These are phyloP conservation scores for Rynchops niger DNA, from an alignment of 2,113 vertebrate species.

Conservation along the genomic window DNA sequence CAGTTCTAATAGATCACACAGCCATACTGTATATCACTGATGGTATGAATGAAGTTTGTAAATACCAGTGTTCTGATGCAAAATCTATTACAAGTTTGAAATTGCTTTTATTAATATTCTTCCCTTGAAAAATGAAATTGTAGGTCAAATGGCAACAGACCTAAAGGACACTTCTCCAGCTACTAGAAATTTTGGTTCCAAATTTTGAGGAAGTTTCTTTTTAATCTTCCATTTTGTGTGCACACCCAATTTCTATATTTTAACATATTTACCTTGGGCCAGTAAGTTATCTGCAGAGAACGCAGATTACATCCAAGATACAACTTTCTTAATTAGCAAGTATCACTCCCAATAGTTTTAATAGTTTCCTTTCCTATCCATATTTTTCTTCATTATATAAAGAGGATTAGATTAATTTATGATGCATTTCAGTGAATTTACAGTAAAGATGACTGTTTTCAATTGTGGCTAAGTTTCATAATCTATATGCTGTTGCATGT, in stretches of 20 bases:
- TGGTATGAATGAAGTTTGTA: not conserved
- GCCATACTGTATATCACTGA: not conserved
- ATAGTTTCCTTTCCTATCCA: not conserved
- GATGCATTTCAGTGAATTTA: not conserved
- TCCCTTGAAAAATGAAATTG: not conserved
- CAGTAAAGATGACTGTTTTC: not conserved
- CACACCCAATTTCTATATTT: not conserved
- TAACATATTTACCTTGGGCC: not conserved
- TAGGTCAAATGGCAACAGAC: not conserved
- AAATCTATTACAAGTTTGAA: not conserved
- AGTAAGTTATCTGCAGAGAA: not conserved
- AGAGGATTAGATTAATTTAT: not conserved
- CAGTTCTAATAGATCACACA: not conserved
- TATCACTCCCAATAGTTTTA: not conserved
- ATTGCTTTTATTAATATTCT: not conserved
- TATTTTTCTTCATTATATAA: not conserved
- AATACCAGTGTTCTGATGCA: not conserved
- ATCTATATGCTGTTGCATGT: not conserved
- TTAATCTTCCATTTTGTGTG: not conserved
- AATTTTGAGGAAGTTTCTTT: constrained; percentile 1
- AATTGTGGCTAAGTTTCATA: not conserved
- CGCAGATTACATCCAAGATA: not conserved
- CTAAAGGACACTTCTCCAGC: not conserved
- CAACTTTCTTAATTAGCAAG: not conserved
- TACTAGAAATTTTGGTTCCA: not conserved